Percentiles rank a stretch among this genome's conserved stretches.
Evolutionary conservation across 2,113 vertebrate genomes (phyloP).

Genomic region (Dolichotis patagonum): DNA sequence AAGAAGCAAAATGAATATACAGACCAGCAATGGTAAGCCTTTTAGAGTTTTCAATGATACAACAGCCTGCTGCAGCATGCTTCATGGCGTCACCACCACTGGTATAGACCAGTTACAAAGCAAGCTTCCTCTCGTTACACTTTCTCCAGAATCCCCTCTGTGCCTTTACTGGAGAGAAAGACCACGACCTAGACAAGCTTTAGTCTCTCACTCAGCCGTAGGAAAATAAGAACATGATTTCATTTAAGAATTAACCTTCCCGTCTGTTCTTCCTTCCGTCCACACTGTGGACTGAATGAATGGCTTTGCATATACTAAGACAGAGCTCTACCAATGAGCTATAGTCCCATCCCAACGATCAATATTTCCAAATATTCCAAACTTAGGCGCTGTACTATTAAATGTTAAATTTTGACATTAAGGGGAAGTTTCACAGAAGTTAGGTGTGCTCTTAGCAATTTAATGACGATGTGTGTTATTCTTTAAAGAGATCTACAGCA

Average conservation of each 20-base stretch:
- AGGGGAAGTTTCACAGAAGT: not conserved
- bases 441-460: too few species aligned
- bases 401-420: not conserved
- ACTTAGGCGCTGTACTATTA: not conserved
- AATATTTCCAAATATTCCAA: not conserved
- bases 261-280: not conserved
- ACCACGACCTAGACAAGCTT: not conserved
- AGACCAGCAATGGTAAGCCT: not conserved
- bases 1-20: conserved; percentile 16
- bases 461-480: not conserved
- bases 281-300: not conserved
- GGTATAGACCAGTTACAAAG: not conserved
- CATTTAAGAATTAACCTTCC: not conserved
- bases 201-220: not conserved
- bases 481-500: not conserved
- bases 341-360: not conserved
- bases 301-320: not conserved
- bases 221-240: not conserved
- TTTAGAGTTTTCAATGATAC: not conserved
- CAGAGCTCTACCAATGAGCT: not conserved
- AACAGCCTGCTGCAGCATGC: not conserved
- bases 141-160: not conserved
- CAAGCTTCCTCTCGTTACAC: not conserved
- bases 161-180: not conserved
- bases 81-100: not conserved